Evolutionary conservation across 2,797 vertebrate species (phyloP).

Genomic region (Acrossocheilus fasciatus): DNA sequence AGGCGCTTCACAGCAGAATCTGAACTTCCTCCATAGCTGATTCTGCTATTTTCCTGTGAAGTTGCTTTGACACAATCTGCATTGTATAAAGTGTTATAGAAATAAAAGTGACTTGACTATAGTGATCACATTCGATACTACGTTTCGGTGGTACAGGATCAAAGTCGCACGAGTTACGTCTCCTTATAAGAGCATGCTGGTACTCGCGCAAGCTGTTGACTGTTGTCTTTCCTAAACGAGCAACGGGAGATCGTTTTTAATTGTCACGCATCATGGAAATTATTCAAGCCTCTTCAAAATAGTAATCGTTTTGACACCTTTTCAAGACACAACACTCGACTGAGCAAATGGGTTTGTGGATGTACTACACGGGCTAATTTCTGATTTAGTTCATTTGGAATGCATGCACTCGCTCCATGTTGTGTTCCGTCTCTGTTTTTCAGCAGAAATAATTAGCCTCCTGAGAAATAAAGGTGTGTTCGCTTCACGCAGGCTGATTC

Average conservation of each 20-base stretch:
- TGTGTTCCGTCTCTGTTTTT: slow-evolving; percentile 56
- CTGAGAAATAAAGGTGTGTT: slow-evolving; percentile 67
- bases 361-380: slow-evolving; percentile 56
- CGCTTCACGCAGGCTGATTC: slow-evolving; percentile 59
- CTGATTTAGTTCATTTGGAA: slow-evolving; percentile 60
- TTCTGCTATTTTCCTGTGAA: neutral
- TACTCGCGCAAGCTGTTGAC: slow-evolving; percentile 23
- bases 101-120: neutral
- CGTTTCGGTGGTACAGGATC: neutral
- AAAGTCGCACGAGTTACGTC: slow-evolving; percentile 5
- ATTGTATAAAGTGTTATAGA: neutral
- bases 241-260: slow-evolving; percentile 52
- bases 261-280: slow-evolving; percentile 55
- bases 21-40: neutral
- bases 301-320: slow-evolving; percentile 47
- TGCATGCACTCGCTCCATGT: slow-evolving; percentile 49
- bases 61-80: neutral
- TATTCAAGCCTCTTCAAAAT: slow-evolving; percentile 53
- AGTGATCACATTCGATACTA: neutral
- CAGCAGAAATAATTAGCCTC: slow-evolving; percentile 67
- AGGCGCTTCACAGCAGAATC: neutral
- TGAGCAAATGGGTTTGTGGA: slow-evolving; percentile 58
- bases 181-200: neutral
- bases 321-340: slow-evolving; percentile 49
- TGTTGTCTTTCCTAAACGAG: slow-evolving; percentile 47